Evolutionary conservation across 2,888 invertebrate species (phyloP).

Genomic region (Papilio elwesi): DNA sequence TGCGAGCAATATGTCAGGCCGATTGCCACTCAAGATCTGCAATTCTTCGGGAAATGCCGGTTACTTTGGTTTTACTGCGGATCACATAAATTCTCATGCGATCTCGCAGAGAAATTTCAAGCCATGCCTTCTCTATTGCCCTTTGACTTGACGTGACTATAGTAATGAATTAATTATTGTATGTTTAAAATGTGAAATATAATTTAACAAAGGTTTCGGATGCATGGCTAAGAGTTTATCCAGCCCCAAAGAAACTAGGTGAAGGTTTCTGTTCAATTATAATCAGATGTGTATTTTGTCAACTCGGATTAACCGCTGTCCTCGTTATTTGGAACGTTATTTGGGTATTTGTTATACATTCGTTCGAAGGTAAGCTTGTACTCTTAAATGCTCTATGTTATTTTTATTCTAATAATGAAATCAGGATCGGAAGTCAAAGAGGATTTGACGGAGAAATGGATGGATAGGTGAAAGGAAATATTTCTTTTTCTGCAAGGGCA

Average conservation of each 20-base stretch:
- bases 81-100: no score
- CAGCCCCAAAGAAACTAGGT: conserved; percentile 69
- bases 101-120: no score
- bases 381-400: not conserved
- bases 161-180: not conserved
- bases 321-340: conserved; percentile 86
- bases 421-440: no score
- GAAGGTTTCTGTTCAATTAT: conserved; percentile 66
- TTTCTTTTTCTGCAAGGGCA: no score
- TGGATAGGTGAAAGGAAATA: no score
- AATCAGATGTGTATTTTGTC: conserved; percentile 82
- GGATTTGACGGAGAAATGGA: no score
- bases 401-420: no score
- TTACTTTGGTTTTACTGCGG: no score
- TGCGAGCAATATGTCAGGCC: no score
- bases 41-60: no score
- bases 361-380: conserved; percentile 84
- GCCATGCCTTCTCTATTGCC: no score
- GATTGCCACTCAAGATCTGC: no score
- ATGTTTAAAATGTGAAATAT: conserved; percentile 11
- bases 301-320: conserved; percentile 84
- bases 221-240: conserved; percentile 83
- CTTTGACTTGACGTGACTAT: not conserved
- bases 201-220: conserved; percentile 53
- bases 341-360: conserved; percentile 86